phyloP scores from a whole-genome alignment of 2,113 vertebrate genomes.

The Nymphicus hollandicus region DNA sequence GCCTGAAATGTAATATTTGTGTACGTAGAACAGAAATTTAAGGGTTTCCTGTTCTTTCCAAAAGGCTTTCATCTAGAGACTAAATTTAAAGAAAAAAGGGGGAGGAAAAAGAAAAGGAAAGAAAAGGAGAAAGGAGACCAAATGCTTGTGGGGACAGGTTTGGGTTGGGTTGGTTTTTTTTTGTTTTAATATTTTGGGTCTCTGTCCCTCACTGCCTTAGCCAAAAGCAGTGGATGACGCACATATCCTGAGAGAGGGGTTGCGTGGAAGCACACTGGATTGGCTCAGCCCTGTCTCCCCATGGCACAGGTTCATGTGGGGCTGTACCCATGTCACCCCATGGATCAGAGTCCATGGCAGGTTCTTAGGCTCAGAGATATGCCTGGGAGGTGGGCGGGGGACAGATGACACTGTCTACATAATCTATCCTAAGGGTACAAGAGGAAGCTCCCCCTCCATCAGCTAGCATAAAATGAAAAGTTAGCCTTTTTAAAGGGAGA shows the following conservation, averaged over 20 bases:
- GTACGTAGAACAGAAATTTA: not conserved
- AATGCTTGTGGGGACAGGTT: not conserved
- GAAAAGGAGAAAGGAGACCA: not conserved
- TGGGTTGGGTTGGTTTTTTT: not conserved
- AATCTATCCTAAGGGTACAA: not conserved
- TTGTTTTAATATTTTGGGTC: not conserved
- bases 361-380: not conserved
- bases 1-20: conserved; percentile 28
- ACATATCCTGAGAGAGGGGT: not conserved
- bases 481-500: fast-evolving
- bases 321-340: not conserved
- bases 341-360: not conserved
- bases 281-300: not conserved
- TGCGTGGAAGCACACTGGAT: not conserved
- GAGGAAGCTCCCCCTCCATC: not conserved
- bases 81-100: not conserved
- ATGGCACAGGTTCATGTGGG: not conserved
- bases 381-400: not conserved
- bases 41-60: conserved; percentile 53
- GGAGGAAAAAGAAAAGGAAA: not conserved
- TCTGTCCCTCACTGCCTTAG: not conserved
- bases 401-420: not conserved
- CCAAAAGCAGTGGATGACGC: not conserved
- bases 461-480: fast-evolving
- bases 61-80: conserved; percentile 22